Percentiles rank a stretch among this genome's conserved stretches.
Evolutionary conservation across 2,888 invertebrate species (phyloP).

Genomic region (Acleris emargana): DNA sequence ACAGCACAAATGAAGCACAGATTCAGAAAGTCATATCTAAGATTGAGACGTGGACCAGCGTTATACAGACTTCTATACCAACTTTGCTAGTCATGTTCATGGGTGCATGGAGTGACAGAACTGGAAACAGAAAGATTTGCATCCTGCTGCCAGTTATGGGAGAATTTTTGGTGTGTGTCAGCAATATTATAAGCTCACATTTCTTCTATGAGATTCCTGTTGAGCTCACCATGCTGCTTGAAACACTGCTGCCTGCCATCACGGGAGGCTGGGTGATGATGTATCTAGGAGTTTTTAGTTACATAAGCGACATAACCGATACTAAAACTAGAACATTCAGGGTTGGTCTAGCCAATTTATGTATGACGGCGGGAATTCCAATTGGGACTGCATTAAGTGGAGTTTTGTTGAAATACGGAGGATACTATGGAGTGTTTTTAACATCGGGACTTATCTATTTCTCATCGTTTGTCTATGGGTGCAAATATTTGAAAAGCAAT

Average conservation of each 20-base stretch:
- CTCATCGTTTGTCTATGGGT: constrained; percentile 68
- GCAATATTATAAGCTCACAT: constrained; percentile 79
- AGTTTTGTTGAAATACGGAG: constrained; percentile 66
- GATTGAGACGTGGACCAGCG: constrained; percentile 82
- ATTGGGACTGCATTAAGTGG: constrained; percentile 83
- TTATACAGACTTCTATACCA: constrained; percentile 82
- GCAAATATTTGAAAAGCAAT: constrained; percentile 57
- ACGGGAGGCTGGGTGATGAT: constrained; percentile 83
- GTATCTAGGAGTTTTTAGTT: constrained; percentile 84
- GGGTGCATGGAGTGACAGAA: constrained; percentile 85
- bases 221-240: constrained; percentile 80
- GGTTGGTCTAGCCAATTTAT: constrained; percentile 84
- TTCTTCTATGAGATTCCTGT: constrained; percentile 81
- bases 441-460: constrained; percentile 66
- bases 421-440: constrained; percentile 73
- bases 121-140: constrained; percentile 82
- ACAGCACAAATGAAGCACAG: constrained; percentile 84
- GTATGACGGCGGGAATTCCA: constrained; percentile 83
- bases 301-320: constrained; percentile 84
- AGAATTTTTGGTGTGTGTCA: constrained; percentile 74
- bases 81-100: constrained; percentile 81
- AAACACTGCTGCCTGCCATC: constrained; percentile 80
- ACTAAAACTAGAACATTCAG: constrained; percentile 82
- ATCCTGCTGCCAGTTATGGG: constrained; percentile 82
- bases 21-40: constrained; percentile 82